Base-by-base conservation (phyloP, 2,888 invertebrate species). In the Synanthedon tipuliformis region DNA sequence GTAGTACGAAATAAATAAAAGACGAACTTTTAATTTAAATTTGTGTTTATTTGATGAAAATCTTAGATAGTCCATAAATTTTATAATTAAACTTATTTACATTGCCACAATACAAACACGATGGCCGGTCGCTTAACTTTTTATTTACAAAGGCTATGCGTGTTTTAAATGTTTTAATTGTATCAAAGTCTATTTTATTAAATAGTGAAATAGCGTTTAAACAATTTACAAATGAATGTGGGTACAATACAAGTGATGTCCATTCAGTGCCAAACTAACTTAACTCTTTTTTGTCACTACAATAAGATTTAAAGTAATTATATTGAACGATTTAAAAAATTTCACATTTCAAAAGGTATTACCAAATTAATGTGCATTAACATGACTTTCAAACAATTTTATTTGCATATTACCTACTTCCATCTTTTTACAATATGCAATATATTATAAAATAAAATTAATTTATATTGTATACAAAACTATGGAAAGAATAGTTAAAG, bases 41-140 rank as follows among this genome's bases (percentile, higher is more conserved):
- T 78, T 78, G 80, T 80, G 77, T 81, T 82, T 81, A 81, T 78
- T 83, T 82, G 81, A 81, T 78, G 80, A 85, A 88, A 88, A 85
- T 85, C 83, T 18, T 50, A 50, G 40, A 75, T 83, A 84, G 80
- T 85, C 77, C 77, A 81, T 84, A 80, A 82, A 81, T 78, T 78
- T 83, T 81, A 85, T 77, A 79, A 73, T 53, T 81, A 83, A 82
- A 85, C 81, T 71, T 88, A 87, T 87, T 82, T 88, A 88, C 87
- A 88, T 76, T 79, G 81, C 75, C 70, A 70, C 74, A 73, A 64
- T 66, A 69, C 68, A 71, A 73, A 73, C 68, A 73, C 68, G 73
- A 71, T 71, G 68, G 70, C 69, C 74, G 65, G 67, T 64, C 72
- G 61, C 64, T 65, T 57, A 61, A 48, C 27, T 59, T 63, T 65